Percentiles rank a stretch among this genome's conserved stretches.
Evolutionary conservation across 2,113 vertebrate genomes (phyloP).

Genomic region (Passer domesticus): DNA sequence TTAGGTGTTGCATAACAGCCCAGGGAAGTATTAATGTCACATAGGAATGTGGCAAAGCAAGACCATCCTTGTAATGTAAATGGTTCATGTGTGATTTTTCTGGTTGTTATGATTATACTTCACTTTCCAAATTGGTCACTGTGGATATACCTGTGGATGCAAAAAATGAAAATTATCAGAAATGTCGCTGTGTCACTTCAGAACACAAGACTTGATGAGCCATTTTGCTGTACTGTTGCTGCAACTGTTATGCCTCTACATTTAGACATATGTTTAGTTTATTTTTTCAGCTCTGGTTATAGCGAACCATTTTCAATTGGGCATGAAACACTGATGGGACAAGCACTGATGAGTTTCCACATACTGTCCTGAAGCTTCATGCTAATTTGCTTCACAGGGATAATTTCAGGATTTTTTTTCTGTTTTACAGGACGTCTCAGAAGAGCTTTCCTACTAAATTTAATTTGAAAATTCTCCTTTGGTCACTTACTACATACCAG

Average conservation of each 20-base stretch:
- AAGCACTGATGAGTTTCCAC: not conserved
- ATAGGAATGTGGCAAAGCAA: rapidly evolving
- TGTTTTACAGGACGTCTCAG: not conserved
- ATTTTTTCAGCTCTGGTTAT: not conserved
- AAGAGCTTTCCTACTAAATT: not conserved
- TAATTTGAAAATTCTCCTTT: not conserved
- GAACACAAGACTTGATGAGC: not conserved
- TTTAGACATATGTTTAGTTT: not conserved
- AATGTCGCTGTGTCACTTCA: not conserved
- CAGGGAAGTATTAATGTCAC: not conserved
- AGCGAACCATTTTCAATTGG: not conserved
- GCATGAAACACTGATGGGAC: not conserved
- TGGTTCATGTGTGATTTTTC: not conserved
- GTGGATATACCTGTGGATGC: rapidly evolving
- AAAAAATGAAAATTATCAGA: not conserved
- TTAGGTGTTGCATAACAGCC: not conserved
- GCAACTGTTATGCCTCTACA: not conserved
- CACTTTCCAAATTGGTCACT: not conserved
- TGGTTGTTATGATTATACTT: not conserved
- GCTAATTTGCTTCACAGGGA: not conserved
- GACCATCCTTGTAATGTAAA: not conserved
- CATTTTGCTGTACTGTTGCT: not conserved
- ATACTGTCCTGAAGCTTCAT: not conserved
- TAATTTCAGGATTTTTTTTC: not conserved
- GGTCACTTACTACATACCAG: not conserved